A percentile compares a stretch with the other conserved stretches of the same genome.
These are phyloP conservation scores for Talpa occidentalis DNA, from an alignment of 2,113 vertebrate genomes.

Conservation along the genomic window DNA sequence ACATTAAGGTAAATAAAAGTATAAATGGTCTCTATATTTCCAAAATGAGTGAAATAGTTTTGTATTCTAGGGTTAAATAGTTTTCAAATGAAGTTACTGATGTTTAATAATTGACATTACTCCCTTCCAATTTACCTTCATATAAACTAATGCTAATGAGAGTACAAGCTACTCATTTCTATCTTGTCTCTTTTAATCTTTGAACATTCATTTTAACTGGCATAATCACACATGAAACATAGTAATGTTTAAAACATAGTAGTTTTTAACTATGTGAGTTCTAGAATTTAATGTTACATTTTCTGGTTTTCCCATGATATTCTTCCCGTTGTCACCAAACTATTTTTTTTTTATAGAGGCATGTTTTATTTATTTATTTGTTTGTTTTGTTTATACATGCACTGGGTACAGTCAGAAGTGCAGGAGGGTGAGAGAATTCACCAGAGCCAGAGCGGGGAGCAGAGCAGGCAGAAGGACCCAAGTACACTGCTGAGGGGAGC, in stretches of 20 bases:
- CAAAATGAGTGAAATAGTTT: neutral
- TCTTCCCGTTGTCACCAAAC: neutral
- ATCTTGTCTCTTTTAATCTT: neutral
- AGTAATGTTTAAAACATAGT: neutral
- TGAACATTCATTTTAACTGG: neutral
- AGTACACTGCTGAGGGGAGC: too few relatives aligned
- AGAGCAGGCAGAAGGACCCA: too few relatives aligned
- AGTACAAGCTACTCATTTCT: neutral
- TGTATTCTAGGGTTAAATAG: neutral
- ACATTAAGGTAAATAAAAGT: conserved; percentile 13
- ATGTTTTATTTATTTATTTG: too few relatives aligned
- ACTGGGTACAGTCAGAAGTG: too few relatives aligned
- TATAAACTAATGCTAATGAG: neutral
- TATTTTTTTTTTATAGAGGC: neutral
- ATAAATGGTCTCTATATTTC: conserved; percentile 1
- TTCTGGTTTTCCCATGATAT: neutral
- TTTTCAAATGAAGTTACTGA: neutral
- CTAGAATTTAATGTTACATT: neutral
- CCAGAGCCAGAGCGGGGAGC: too few relatives aligned
- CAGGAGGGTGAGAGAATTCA: too few relatives aligned
- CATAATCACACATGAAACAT: neutral
- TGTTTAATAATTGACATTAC: neutral
- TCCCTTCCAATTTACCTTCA: neutral
- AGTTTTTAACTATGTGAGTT: neutral
- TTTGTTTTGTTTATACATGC: too few relatives aligned